Conservation (phyloP, 2,113 vertebrate species). For the Scomber japonicus region DNA sequence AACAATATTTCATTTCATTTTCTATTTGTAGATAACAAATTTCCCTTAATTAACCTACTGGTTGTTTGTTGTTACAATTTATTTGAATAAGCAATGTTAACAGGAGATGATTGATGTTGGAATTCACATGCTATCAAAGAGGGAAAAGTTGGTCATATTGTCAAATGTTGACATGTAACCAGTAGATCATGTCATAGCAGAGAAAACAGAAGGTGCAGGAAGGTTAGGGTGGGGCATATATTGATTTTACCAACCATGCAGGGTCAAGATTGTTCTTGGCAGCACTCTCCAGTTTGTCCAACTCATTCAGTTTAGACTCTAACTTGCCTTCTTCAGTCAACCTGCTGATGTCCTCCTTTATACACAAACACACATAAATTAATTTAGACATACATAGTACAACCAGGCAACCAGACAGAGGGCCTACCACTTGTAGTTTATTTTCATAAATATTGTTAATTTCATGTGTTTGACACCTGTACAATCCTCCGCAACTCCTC, state of each 20-base stretch:
- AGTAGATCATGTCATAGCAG: background rate
- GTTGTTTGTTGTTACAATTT: too few relatives aligned
- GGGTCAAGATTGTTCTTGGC: conserved; percentile 69
- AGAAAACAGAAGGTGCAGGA: background rate
- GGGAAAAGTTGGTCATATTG: background rate
- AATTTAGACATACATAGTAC: conserved; percentile 8
- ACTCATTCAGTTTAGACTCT: conserved; percentile 80
- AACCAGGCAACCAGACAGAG: background rate
- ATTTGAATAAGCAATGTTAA: background rate
- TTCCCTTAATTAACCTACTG: too few relatives aligned
- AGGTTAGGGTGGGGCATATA: background rate
- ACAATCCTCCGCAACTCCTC: conserved; percentile 85
- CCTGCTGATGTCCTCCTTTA: conserved; percentile 81
- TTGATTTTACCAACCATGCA: conserved; percentile 76
- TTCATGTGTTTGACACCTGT: conserved; percentile 77
- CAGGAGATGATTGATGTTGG: background rate
- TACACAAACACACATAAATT: conserved; percentile 28
- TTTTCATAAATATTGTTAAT: background rate
- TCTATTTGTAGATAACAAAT: too few relatives aligned
- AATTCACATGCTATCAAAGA: background rate
- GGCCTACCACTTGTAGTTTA: background rate
- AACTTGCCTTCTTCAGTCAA: conserved; percentile 83
- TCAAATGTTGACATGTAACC: too few relatives aligned
- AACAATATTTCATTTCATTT: too few relatives aligned
- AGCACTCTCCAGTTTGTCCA: conserved; percentile 81